Base-by-base conservation (phyloP, 1,140 invertebrate species). In the Magallana gigas region DNA sequence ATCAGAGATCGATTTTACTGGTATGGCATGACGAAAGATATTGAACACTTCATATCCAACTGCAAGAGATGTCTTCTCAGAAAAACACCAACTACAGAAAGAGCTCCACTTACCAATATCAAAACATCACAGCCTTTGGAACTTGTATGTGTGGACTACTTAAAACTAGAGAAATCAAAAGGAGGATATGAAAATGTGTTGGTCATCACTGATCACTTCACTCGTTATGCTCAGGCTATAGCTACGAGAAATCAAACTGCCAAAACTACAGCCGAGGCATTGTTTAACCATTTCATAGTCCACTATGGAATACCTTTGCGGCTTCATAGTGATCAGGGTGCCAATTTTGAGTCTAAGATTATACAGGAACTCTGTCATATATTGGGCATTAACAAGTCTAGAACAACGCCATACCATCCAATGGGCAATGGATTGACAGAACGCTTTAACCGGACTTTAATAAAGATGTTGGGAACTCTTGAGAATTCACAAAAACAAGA, bases 331-430 rank as follows among this genome's bases (percentile, higher is more conserved):
- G n/a, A n/a, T n/a, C n/a, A n/a, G n/a, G n/a, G n/a, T n/a, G n/a
- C n/a, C n/a, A n/a, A n/a, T n/a, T 16, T 89, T 58, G 81, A 89
- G 23, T 83, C 81, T 62, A 83, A 59, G 18, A 11, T 84, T 14
- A 89, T 83, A 11, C 68, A 85, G 18, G 64, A 86, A 59, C 57
- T 87, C 0, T 84, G 82, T 84, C 23, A 76, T 8, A 84, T 87
- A 36, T 36, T 84, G 56, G 80, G 76, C 8, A 83, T 86, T 36
- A 11, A 64, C 56, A 90, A 90, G 62, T 83, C 76, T 12, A 57
- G 84, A 29, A 88, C 91, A 3, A 90, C 89, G 8, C 85, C 92
- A 11, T 93, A 92, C 57, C 85, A 82, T 60, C 85, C 76, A 16
- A 57, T 18, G 71, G 85, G 2, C 57, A 85, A 85, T 36, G 62